Evolutionary conservation across 2,113 vertebrate genomes (phyloP).

Genomic region (Antechinus flavipes): DNA sequence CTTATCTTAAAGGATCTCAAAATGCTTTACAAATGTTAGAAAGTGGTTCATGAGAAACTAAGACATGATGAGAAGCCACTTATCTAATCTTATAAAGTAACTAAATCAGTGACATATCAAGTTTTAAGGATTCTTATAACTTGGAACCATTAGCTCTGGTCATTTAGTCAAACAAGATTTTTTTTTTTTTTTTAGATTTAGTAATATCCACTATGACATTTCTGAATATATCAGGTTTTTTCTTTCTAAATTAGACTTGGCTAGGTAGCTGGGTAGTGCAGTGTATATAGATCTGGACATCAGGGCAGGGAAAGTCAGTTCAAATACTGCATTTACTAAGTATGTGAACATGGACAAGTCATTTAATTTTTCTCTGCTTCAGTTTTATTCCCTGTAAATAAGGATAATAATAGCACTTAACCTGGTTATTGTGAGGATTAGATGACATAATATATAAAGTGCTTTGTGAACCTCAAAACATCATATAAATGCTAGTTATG

Average conservation of each 20-base stretch:
- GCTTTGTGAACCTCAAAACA: background rate
- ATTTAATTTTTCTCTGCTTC: background rate
- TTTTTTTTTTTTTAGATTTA: slow-evolving; percentile 1
- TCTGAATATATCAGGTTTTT: background rate
- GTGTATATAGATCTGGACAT: background rate
- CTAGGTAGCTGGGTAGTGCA: background rate
- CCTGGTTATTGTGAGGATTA: background rate
- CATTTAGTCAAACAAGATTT: slow-evolving; percentile 46
- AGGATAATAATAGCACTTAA: background rate
- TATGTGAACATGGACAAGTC: background rate
- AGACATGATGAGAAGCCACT: slow-evolving; percentile 21
- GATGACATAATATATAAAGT: background rate
- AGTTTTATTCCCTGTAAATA: background rate
- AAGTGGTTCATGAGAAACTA: slow-evolving; percentile 23
- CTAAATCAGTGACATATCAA: slow-evolving; percentile 18
- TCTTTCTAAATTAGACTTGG: background rate
- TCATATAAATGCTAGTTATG: background rate
- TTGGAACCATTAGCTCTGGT: slow-evolving; percentile 42
- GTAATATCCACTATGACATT: background rate
- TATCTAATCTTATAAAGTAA: slow-evolving; percentile 37
- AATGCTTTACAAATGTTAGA: slow-evolving; percentile 47
- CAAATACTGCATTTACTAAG: background rate
- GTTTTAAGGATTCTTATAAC: slow-evolving; percentile 17
- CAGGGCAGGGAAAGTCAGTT: background rate
- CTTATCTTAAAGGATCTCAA: slow-evolving; percentile 25